Percentiles rank a stretch among this genome's conserved stretches.
phyloP scores from a whole-genome alignment of 2,888 invertebrate genomes.

The Brachyptera risi region DNA sequence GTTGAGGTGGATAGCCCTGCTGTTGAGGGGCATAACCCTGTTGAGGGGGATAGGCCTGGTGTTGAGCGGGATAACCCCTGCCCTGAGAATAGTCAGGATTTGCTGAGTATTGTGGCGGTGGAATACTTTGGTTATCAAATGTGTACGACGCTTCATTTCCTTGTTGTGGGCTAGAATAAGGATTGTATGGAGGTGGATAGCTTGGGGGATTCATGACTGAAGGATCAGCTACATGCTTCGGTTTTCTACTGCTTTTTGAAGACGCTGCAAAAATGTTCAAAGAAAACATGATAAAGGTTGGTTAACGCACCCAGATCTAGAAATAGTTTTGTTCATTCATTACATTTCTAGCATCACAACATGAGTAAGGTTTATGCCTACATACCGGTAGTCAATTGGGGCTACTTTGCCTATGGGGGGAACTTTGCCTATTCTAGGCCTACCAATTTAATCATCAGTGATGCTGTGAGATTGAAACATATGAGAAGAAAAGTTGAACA shows the following conservation, averaged over 20 bases:
- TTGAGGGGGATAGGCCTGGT: conserved; percentile 11
- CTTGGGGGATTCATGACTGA: conserved; percentile 26
- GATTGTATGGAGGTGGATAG: conserved; percentile 32
- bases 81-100: neutral
- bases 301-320: no score
- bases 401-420: no score
- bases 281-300: no score
- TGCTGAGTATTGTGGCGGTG: conserved; percentile 10
- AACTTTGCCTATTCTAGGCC: no score
- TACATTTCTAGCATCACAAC: no score
- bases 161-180: conserved; percentile 27
- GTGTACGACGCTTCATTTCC: conserved; percentile 9
- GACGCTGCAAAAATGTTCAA: conserved; percentile 31
- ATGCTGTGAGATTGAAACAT: no score
- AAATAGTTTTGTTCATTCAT: no score
- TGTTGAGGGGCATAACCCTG: conserved; percentile 7
- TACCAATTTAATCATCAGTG: no score
- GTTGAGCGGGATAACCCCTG: neutral
- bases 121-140: conserved; percentile 7
- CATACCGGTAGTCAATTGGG: no score
- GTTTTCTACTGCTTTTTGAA: conserved; percentile 28
- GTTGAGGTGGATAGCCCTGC: conserved; percentile 7
- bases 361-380: no score
- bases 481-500: no score
- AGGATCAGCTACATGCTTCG: conserved; percentile 29